Conservation (phyloP, 1,140 invertebrate species). For the Leptinotarsa lineolata region DNA sequence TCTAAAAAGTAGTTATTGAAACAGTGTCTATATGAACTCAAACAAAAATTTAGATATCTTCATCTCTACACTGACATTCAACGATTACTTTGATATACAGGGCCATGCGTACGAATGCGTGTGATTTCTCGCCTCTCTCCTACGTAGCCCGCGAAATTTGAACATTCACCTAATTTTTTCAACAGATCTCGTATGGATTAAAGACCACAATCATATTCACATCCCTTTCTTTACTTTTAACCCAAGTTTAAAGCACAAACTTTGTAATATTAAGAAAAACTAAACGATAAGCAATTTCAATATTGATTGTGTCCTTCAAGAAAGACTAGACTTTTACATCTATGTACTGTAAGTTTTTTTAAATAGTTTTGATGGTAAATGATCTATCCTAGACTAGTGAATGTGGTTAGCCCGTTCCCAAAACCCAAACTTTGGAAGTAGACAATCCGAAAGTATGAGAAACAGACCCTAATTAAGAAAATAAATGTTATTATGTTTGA, state of each 20-base stretch:
- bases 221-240: not conserved
- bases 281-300: conserved; percentile 40
- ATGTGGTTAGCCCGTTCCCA: conserved; percentile 2
- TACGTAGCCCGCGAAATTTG: no score
- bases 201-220: not conserved
- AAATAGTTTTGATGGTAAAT: conserved; percentile 8
- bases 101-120: no score
- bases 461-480: conserved; percentile 18
- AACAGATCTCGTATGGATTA: no score
- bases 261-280: conserved; percentile 12
- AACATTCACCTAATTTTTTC: no score
- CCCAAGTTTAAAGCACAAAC: conserved; percentile 7
- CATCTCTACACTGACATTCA: no score
- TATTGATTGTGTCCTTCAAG: conserved; percentile 37
- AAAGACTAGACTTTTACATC: conserved; percentile 40
- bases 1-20: no score
- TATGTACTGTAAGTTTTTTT: conserved; percentile 27
- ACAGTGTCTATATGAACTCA: no score
- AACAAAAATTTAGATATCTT: no score
- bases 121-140: no score
- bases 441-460: conserved; percentile 26
- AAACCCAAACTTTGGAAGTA: conserved; percentile 11
- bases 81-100: no score
- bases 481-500: conserved; percentile 38
- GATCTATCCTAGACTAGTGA: conserved; percentile 1